These are phyloP conservation scores for Casuarius casuarius DNA, from an alignment of 2,113 vertebrate genomes.

Conservation along the genomic window DNA sequence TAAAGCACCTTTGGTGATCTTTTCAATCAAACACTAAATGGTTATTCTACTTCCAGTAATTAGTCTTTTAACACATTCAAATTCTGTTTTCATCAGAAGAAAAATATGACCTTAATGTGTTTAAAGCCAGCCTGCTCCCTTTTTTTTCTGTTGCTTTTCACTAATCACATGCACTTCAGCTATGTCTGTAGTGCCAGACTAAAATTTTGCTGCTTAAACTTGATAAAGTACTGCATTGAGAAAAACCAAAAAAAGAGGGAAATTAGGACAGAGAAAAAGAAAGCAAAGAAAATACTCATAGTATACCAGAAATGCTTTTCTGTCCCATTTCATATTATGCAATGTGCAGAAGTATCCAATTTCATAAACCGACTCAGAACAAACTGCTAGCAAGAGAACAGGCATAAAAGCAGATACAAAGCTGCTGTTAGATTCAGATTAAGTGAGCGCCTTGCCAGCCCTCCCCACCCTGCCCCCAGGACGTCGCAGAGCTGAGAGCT, in stretches of 20 bases:
- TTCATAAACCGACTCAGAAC: constrained; percentile 29
- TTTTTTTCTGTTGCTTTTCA: not conserved
- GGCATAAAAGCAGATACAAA: not conserved
- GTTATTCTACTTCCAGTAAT: constrained; percentile 44
- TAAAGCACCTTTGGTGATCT: constrained; percentile 22
- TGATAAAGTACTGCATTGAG: constrained; percentile 28
- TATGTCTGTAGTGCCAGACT: constrained; percentile 16
- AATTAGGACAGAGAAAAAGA: constrained; percentile 9
- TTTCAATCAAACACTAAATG: constrained; percentile 53
- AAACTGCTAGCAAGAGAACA: not conserved
- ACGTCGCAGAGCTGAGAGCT: not conserved
- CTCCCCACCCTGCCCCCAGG: not conserved
- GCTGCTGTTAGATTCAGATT: not conserved
- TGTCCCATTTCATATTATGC: constrained; percentile 4
- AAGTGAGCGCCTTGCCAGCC: not conserved
- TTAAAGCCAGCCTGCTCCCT: constrained; percentile 18
- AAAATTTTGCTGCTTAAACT: constrained; percentile 45
- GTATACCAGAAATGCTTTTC: not conserved
- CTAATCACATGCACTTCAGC: not conserved
- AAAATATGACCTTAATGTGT: not conserved
- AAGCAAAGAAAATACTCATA: not conserved
- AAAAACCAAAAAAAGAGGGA: not conserved
- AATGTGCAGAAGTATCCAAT: not conserved
- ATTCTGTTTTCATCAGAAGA: constrained; percentile 31
- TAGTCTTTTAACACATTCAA: constrained; percentile 18